Evolutionary conservation across 1,140 invertebrate species (phyloP), one percentile per base, ranked within the genome.

Genomic region (Marisa cornuarietis): DNA sequence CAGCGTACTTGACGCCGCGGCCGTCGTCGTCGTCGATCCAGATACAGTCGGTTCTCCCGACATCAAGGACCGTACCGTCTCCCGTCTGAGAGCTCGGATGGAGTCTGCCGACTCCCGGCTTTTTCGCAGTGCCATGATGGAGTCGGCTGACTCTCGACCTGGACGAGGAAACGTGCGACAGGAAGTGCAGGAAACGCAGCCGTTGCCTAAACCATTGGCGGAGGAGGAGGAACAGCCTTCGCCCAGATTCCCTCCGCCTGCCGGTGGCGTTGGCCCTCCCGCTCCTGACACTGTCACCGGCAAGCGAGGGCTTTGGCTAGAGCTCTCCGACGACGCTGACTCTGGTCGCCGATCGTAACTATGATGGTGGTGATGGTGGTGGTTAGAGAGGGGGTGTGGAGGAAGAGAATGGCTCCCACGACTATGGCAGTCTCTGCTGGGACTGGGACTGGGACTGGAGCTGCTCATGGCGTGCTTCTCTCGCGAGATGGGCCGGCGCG

Each of bases 91-190:
- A 4, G 84, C 72, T 49, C 72, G 63, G 62, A 78, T 80, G 54
- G 79, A 79, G 54, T 81, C 81, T 7, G 65, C 31, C 18, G 74
- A 76, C 76, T 77, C 76, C 22, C 76, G 62, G 63, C 16, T 68
- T 51, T 77, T 77, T 20, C 77, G 42, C 68, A 76, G 75, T 18
- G 84, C 61, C 58, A 77, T 73, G 52, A 78, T 80, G 18, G 79
- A 78, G 54, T 81, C 81, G 4, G 75, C 78, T 26, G 83, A 81
- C 14, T 82, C 76, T 42, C 79, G 71, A 7, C 77, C 75, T 10
- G 76, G 65, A 18, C 63, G 51, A 51, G 76, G 76, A 49, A 77
- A 77, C 42, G 51, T 7, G 42, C 65, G 62, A 63, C 65, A 68
- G 5, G 75, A 31, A n/a, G 22, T 63, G 75, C 75, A 77, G 20